Percentiles rank a stretch among this genome's conserved stretches.
These are phyloP conservation scores for Spizaetus ornatus DNA, from an alignment of 2,113 vertebrate genomes.

Conservation along the genomic window DNA sequence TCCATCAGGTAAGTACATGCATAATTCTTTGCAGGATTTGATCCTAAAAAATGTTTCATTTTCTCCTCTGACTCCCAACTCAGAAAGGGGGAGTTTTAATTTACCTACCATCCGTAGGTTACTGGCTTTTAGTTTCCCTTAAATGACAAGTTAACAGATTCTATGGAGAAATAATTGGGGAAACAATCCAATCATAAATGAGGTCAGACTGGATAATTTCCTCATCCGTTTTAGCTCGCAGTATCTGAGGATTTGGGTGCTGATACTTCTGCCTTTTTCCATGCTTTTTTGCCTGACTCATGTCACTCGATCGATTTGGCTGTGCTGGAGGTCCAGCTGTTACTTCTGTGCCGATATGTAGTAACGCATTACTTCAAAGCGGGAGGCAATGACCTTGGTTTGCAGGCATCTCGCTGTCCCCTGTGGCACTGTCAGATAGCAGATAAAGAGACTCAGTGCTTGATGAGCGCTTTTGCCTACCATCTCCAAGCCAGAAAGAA, in stretches of 20 bases:
- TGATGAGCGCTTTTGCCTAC: not conserved
- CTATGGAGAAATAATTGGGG: not conserved
- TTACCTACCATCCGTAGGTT: not conserved
- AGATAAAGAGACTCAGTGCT: slow-evolving; percentile 1
- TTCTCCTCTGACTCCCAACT: not conserved
- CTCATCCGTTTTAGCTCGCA: not conserved
- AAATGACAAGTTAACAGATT: not conserved
- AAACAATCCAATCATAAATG: not conserved
- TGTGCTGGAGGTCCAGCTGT: not conserved
- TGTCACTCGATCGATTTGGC: not conserved
- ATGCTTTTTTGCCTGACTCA: not conserved
- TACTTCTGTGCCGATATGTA: not conserved
- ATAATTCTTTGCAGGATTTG: not conserved
- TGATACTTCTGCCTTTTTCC: not conserved
- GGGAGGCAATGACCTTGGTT: slow-evolving; percentile 11
- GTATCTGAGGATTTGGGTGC: not conserved
- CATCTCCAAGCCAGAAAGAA: not conserved
- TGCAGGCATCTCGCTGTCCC: not conserved
- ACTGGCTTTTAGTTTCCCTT: not conserved
- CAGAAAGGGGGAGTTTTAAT: not conserved
- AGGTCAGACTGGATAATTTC: not conserved
- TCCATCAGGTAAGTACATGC: not conserved
- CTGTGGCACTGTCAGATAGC: not conserved
- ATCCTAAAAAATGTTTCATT: not conserved
- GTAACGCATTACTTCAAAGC: not conserved